Evolutionary conservation across 2,888 invertebrate genomes (phyloP).

Genomic region (Stegophylla sp.): DNA sequence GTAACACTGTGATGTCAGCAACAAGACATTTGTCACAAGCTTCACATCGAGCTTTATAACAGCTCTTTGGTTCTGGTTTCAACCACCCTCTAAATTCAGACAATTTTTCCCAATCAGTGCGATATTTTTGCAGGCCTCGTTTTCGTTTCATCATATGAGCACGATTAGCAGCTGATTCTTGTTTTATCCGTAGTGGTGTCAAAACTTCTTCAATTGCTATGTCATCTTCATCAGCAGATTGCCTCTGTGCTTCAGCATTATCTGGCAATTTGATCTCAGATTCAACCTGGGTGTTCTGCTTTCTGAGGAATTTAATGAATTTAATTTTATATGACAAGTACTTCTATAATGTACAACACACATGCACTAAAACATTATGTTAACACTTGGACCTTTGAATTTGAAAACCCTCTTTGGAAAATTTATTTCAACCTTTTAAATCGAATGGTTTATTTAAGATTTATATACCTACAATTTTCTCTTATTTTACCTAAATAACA

Average conservation of each 20-base stretch:
- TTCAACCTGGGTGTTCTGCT: constrained; percentile 38
- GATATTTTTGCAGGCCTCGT: constrained; percentile 61
- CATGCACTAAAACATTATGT: constrained; percentile 59
- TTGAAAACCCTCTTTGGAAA: constrained; percentile 46
- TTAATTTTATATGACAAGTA: constrained; percentile 54
- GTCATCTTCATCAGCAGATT: constrained; percentile 55
- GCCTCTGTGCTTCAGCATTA: constrained; percentile 43
- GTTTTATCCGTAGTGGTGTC: constrained; percentile 55
- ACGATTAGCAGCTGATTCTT: constrained; percentile 52
- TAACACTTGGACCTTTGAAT: constrained; percentile 58
- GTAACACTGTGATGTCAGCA: constrained; percentile 61
- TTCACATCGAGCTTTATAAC: constrained; percentile 61
- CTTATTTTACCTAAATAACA: constrained; percentile 2
- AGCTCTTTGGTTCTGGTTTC: constrained; percentile 60
- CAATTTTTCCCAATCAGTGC: constrained; percentile 62
- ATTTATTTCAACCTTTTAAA: constrained; percentile 16
- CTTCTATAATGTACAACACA: constrained; percentile 54
- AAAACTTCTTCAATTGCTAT: constrained; percentile 57
- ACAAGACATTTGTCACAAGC: constrained; percentile 61
- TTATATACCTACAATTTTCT: background rate
- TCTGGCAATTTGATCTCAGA: constrained; percentile 42
- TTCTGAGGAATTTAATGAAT: constrained; percentile 57
- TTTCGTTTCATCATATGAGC: constrained; percentile 56
- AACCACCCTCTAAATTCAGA: constrained; percentile 61
- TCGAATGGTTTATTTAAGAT: background rate